These are phyloP conservation scores for Brachionichthys hirsutus DNA, from an alignment of 2,113 vertebrate genomes.

Conservation along the genomic window DNA sequence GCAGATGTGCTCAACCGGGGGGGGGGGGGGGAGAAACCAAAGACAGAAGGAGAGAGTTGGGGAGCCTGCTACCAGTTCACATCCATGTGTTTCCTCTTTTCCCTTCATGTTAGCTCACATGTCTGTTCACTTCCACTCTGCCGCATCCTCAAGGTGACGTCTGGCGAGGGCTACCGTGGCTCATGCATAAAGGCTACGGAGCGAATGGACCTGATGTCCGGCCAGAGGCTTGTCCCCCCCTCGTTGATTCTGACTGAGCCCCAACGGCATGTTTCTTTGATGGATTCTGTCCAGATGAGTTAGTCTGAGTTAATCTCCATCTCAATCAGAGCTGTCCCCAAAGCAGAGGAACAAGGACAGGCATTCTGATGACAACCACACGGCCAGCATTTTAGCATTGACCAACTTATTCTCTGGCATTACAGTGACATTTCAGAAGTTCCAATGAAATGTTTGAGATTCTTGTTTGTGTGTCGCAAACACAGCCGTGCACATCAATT, in stretches of 20 bases:
- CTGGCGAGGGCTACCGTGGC: constrained; percentile 39
- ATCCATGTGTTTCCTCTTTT: constrained; percentile 56
- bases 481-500: constrained; percentile 18
- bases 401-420: constrained; percentile 1
- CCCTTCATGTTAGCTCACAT: constrained; percentile 57
- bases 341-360: constrained; percentile 14
- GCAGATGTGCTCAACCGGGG: constrained; percentile 69
- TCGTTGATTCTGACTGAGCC: constrained; percentile 62
- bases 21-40: constrained; percentile 24
- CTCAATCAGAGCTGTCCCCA: constrained; percentile 52
- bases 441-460: constrained; percentile 2
- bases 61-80: constrained; percentile 34
- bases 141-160: constrained; percentile 61
- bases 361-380: constrained; percentile 16
- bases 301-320: constrained; percentile 54
- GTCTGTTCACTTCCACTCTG: constrained; percentile 56
- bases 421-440: constrained; percentile 21
- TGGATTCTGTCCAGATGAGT: constrained; percentile 66
- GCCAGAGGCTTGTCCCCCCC: constrained; percentile 48
- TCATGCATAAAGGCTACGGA: constrained; percentile 52
- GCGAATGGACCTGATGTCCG: constrained; percentile 44
- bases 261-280: constrained; percentile 74
- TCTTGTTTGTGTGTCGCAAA: constrained; percentile 8
- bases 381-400: background rate
- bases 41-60: constrained; percentile 16